phyloP scores from a whole-genome alignment of 2,888 invertebrate species.

The Volucella bombylans region DNA sequence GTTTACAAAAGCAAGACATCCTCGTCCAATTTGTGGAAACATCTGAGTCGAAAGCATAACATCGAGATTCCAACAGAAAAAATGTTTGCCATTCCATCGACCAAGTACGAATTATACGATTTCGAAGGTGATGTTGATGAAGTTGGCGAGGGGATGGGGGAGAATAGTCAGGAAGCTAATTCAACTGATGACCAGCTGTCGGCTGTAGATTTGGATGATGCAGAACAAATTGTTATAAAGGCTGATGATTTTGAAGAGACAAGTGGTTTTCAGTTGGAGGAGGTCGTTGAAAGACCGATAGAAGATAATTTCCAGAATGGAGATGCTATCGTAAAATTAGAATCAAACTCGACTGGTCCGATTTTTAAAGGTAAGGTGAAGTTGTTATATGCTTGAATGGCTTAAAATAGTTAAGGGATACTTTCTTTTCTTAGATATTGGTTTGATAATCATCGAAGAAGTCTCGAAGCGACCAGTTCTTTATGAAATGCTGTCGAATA shows the following conservation, averaged over 20 bases:
- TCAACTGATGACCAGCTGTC: conserved; percentile 47
- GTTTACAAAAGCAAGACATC: conserved; percentile 72
- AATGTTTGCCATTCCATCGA: conserved; percentile 43
- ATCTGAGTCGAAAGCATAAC: conserved; percentile 67
- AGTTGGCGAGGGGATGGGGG: neutral
- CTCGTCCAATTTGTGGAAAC: conserved; percentile 72
- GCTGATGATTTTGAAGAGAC: conserved; percentile 26
- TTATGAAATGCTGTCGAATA: conserved; percentile 49
- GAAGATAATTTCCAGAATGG: conserved; percentile 7
- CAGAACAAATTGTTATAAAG: conserved; percentile 37
- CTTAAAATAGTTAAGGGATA: too few relatives aligned
- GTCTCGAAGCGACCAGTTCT: conserved; percentile 68
- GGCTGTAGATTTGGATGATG: conserved; percentile 34
- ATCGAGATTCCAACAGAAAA: conserved; percentile 68
- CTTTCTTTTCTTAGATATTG: neutral
- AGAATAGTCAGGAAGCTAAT: conserved; percentile 25
- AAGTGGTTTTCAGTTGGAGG: conserved; percentile 20
- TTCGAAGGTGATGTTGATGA: neutral
- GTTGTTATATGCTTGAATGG: neutral
- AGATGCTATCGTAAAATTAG: conserved; percentile 23
- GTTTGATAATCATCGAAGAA: conserved; percentile 57
- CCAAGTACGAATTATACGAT: conserved; percentile 35
- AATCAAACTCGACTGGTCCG: neutral
- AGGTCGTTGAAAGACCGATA: neutral
- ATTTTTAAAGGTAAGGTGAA: conserved; percentile 20